Conservation (phyloP, 2,113 vertebrate species). For the Marmota monax region DNA sequence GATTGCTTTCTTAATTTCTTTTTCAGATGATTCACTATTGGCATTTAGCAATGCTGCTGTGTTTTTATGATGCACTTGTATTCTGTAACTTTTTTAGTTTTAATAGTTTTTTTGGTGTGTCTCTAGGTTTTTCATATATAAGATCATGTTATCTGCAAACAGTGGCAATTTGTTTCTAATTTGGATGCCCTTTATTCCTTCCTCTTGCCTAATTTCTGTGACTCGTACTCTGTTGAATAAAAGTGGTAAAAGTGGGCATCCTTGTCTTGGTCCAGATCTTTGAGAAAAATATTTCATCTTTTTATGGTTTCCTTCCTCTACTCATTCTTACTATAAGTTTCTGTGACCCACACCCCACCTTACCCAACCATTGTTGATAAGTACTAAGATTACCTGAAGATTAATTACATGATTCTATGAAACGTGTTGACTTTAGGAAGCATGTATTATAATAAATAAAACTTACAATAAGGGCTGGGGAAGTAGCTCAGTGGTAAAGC, state of each 20-base stretch:
- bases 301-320: neutral
- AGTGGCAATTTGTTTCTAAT: neutral
- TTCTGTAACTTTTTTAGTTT: neutral
- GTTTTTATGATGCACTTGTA: neutral
- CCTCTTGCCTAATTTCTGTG: neutral
- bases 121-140: neutral
- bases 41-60: neutral
- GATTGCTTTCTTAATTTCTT: neutral
- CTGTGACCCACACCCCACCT: neutral
- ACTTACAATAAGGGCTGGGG: neutral
- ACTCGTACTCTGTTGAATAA: neutral
- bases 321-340: neutral
- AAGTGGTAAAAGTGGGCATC: neutral
- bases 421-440: neutral
- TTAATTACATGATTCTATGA: neutral
- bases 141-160: neutral
- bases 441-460: neutral
- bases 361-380: neutral
- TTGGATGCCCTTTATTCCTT: neutral
- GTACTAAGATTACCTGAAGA: neutral
- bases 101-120: neutral
- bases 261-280: neutral
- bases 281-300: neutral
- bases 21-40: neutral
- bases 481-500: no score